Conservation (phyloP, 64 coral and sea anemone species). For the Montipora foliosa region DNA sequence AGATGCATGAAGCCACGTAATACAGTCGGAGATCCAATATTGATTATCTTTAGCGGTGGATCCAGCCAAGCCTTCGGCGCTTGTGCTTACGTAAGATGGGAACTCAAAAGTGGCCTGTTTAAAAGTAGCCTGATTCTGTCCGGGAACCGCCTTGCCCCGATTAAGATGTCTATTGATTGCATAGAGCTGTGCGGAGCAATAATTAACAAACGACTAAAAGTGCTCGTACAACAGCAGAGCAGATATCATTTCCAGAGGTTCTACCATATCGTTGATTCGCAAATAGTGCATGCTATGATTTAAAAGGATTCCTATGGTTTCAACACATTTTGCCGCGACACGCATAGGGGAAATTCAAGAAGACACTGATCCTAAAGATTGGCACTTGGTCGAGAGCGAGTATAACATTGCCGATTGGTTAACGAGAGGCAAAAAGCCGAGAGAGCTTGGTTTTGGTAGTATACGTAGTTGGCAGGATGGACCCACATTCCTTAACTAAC, state of each 20-base stretch:
- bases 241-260: slow-evolving; percentile 23
- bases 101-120: neutral
- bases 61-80: slow-evolving; percentile 15
- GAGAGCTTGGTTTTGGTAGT: neutral
- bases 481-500: slow-evolving; percentile 38
- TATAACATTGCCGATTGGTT: slow-evolving; percentile 40
- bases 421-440: slow-evolving; percentile 22
- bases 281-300: slow-evolving; percentile 45
- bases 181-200: slow-evolving; percentile 59
- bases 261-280: slow-evolving; percentile 37
- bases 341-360: slow-evolving; percentile 47
- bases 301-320: slow-evolving; percentile 47
- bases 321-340: slow-evolving; percentile 36
- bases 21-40: slow-evolving; percentile 19
- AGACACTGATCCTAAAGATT: slow-evolving; percentile 18
- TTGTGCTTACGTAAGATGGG: slow-evolving; percentile 46
- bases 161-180: slow-evolving; percentile 55
- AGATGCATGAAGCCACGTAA: slow-evolving; percentile 41
- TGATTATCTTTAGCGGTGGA: slow-evolving; percentile 61
- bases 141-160: slow-evolving; percentile 57
- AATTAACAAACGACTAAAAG: slow-evolving; percentile 56
- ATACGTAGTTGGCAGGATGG: slow-evolving; percentile 8
- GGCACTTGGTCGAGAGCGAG: slow-evolving; percentile 18
- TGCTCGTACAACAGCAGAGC: neutral
- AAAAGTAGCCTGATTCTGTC: slow-evolving; percentile 28